A percentile compares a stretch with the other conserved stretches of the same genome.
Evolutionary conservation across 1,140 invertebrate genomes (phyloP).

Genomic region (Dendrolimus punctatus): DNA sequence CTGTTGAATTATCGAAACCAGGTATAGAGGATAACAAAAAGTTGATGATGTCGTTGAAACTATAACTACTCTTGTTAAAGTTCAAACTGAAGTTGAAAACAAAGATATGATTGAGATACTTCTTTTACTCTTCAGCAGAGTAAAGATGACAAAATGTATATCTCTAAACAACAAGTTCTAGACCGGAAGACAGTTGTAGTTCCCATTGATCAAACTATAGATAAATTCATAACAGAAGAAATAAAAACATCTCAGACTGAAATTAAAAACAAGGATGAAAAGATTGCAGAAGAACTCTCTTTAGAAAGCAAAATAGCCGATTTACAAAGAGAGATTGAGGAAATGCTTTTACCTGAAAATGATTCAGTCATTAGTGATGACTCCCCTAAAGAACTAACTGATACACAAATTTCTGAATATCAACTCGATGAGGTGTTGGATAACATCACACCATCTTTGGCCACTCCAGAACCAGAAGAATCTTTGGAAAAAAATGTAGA

Average conservation of each 20-base stretch:
- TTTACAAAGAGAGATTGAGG: slow-evolving; percentile 64
- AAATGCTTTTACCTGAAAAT: slow-evolving; percentile 61
- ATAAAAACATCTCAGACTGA: slow-evolving; percentile 7
- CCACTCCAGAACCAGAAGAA: slow-evolving; percentile 48
- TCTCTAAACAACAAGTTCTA: too few species aligned
- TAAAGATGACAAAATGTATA: too few species aligned
- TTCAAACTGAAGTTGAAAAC: too few species aligned
- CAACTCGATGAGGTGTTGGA: slow-evolving; percentile 43
- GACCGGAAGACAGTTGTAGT: neutral
- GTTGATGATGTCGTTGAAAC: neutral
- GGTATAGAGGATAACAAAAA: slow-evolving; percentile 2
- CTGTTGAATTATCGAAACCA: slow-evolving; percentile 24
- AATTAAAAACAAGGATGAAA: slow-evolving; percentile 14
- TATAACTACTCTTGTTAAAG: neutral
- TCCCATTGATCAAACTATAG: too few species aligned
- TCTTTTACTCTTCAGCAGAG: too few species aligned
- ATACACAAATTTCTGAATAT: slow-evolving; percentile 40
- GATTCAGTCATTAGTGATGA: slow-evolving; percentile 44
- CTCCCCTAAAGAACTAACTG: slow-evolving; percentile 40
- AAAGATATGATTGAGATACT: too few species aligned
- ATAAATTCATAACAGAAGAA: slow-evolving; percentile 11
- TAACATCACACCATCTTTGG: slow-evolving; percentile 44
- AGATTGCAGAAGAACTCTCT: slow-evolving; percentile 51
- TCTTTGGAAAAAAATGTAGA: slow-evolving; percentile 7
- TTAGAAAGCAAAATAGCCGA: slow-evolving; percentile 65